Base-by-base conservation (phyloP, 1,140 invertebrate species). In the Oncopeltus fasciatus region DNA sequence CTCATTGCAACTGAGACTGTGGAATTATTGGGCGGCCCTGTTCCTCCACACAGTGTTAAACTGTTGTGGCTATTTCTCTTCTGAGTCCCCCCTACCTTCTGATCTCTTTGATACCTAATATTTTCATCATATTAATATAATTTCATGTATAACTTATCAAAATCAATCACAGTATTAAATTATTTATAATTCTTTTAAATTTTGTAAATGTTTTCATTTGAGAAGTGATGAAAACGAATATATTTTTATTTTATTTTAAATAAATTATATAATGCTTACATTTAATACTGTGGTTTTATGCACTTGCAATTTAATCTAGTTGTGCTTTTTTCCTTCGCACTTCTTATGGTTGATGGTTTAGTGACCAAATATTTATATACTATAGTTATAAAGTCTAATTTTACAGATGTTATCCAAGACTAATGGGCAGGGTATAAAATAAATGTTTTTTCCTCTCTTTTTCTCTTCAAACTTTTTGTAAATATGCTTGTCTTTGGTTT, bases 41-140 rank as follows among this genome's bases (percentile, higher is more conserved):
- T 53, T 46, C 49, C 49, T 53, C 49, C 49, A 53, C 49, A 26
- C 49, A 53, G 49, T 26, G 21, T 24, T 27, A 26, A 26, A 26
- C 2, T 24, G 24, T 24, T 53, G 49, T 18, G 49, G 24, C 24
- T 53, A 53, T 53, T 31, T 57, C 31, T 38, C 57, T 59, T 59
- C 57, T 59, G n/a, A 47, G 24, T 63, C 67, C 67, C 68, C 49
- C 49, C 49, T 53, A 53, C 49, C 49, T 53, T 66, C 69, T 66
- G 64, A 65, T 62, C 62, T 64, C 63, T 59, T 58, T 51, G 27
- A 21, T 51, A 60, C 64, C 65, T 53, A 53, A 20, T 58, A 47
- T 58, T 63, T 67, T 66, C 46, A 8, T 38, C 31, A 8, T 38
- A 38, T 38, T 38, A 38, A 38, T 38, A 38, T 38, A 38, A 8